These are phyloP conservation scores for Drosophila flavopinicola DNA, from an alignment of 2,888 invertebrate genomes.

Conservation along the genomic window DNA sequence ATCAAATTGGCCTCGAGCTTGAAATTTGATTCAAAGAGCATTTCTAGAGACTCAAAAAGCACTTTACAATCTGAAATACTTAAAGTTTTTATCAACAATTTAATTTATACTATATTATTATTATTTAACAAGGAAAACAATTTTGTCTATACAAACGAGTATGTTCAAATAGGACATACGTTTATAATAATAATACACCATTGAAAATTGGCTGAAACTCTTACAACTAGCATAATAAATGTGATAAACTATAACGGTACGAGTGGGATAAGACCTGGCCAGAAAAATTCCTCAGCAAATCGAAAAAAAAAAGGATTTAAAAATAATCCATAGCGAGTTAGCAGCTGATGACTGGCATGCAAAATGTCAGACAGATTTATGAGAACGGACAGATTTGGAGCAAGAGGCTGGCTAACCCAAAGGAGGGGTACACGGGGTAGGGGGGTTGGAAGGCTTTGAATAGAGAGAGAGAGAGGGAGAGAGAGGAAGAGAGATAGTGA, in stretches of 20 bases:
- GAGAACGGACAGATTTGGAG: slow-evolving; percentile 79
- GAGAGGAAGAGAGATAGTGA: slow-evolving; percentile 5
- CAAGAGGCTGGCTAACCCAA: slow-evolving; percentile 46
- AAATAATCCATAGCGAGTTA: slow-evolving; percentile 67
- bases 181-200: not conserved
- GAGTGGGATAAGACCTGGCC: slow-evolving; percentile 39
- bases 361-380: slow-evolving; percentile 78
- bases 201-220: slow-evolving; percentile 2
- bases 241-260: slow-evolving; percentile 29
- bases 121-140: not conserved
- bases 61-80: no score
- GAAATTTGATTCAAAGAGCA: no score
- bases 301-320: slow-evolving; percentile 55
- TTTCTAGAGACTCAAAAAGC: no score
- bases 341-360: slow-evolving; percentile 76
- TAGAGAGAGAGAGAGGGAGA: not conserved
- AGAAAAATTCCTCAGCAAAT: slow-evolving; percentile 36
- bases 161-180: not conserved
- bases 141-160: no score
- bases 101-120: no score
- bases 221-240: slow-evolving; percentile 11
- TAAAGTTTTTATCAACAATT: no score
- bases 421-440: not conserved
- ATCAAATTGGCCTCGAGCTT: no score
- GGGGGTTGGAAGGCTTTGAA: no score